Conservation (phyloP, 1,140 invertebrate genomes). For the Solenopsis fugax region DNA sequence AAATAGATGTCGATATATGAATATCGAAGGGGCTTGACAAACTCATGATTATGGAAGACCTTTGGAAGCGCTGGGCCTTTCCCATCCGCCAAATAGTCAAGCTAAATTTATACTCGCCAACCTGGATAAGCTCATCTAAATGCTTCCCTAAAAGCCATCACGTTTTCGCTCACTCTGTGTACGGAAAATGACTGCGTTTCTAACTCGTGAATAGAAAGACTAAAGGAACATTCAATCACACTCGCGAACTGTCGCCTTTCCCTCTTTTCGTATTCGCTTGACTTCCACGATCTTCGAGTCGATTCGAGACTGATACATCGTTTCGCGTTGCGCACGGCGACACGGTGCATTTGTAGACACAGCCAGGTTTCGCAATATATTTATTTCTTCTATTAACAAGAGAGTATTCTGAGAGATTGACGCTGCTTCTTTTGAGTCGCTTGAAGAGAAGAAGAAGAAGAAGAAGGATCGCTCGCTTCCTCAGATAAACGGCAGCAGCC, state of each 20-base stretch:
- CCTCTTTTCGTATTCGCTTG: background rate
- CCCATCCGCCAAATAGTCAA: slow-evolving; percentile 21
- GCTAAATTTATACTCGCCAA: slow-evolving; percentile 46
- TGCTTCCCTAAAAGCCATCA: slow-evolving; percentile 21
- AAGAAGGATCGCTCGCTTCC: background rate
- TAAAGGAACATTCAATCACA: slow-evolving; percentile 25
- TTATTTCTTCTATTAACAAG: background rate
- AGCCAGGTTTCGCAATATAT: slow-evolving; percentile 40
- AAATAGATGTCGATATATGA: slow-evolving; percentile 60
- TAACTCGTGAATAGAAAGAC: background rate
- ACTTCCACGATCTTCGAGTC: background rate
- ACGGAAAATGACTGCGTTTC: background rate
- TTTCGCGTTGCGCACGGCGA: background rate
- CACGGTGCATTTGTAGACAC: slow-evolving; percentile 36
- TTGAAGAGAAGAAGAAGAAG: background rate
- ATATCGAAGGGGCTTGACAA: slow-evolving; percentile 56
- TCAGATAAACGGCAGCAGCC: background rate
- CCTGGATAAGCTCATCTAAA: slow-evolving; percentile 12
- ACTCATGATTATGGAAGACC: slow-evolving; percentile 58
- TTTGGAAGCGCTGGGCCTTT: background rate
- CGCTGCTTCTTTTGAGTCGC: background rate
- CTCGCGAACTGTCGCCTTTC: background rate
- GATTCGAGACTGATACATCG: background rate
- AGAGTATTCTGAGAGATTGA: background rate
- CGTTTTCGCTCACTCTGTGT: background rate